A percentile compares a stretch with the other conserved stretches of the same genome.
These are phyloP conservation scores for Tachystola acroxantha DNA, from an alignment of 2,888 invertebrate genomes.

Conservation along the genomic window DNA sequence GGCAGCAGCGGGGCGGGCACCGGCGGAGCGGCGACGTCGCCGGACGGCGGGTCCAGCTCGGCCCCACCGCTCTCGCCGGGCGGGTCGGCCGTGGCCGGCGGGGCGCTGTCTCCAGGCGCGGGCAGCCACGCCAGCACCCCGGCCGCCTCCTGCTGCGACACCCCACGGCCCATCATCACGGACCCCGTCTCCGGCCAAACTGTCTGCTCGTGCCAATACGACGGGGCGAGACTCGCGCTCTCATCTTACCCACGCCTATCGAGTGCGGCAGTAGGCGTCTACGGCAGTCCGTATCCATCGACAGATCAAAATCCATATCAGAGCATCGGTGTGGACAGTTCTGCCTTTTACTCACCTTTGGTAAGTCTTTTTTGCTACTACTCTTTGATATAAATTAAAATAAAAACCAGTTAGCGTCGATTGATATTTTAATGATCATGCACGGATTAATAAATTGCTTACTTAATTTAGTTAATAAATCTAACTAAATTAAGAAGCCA, in stretches of 20 bases:
- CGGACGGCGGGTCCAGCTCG: conserved; percentile 82
- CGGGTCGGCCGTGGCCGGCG: conserved; percentile 80
- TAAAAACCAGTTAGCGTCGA: too few species aligned
- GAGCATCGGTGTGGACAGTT: conserved; percentile 94
- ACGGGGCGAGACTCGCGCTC: conserved; percentile 90
- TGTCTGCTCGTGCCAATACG: conserved; percentile 96
- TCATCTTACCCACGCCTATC: conserved; percentile 87
- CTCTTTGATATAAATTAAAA: conserved; percentile 4
- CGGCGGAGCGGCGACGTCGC: conserved; percentile 86
- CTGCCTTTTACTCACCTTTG: conserved; percentile 96
- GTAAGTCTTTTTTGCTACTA: too few species aligned
- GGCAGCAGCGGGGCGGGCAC: conserved; percentile 86
- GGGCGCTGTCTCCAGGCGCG: conserved; percentile 78
- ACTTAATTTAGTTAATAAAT: too few species aligned
- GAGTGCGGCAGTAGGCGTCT: conserved; percentile 87
- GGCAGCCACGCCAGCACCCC: conserved; percentile 74
- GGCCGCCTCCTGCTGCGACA: conserved; percentile 89
- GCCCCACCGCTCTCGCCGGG: conserved; percentile 86
- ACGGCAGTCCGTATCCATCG: conserved; percentile 92
- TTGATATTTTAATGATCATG: too few species aligned
- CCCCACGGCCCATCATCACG: conserved; percentile 93
- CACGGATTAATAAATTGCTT: too few species aligned
- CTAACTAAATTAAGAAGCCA: too few species aligned
- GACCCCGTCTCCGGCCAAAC: conserved; percentile 96
- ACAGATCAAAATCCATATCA: conserved; percentile 96